These are phyloP conservation scores for Nannospalax galili DNA, from an alignment of 2,113 vertebrate species.

Conservation along the genomic window DNA sequence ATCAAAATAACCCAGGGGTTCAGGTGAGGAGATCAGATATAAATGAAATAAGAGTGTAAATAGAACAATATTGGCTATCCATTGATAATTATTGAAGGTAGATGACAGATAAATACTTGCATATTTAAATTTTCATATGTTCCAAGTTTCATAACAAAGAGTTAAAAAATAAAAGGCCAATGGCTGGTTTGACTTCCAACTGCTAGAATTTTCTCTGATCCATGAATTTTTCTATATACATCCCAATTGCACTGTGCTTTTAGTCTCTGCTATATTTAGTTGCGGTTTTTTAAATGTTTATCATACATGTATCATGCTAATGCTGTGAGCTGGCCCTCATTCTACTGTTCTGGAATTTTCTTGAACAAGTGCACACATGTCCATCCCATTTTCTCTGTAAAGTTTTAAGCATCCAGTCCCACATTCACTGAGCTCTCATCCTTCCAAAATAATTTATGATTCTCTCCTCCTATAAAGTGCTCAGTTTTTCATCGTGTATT, in stretches of 20 bases:
- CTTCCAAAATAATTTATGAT: not conserved
- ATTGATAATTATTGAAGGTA: not conserved
- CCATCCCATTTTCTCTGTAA: not conserved
- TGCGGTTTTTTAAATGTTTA: conserved; percentile 9
- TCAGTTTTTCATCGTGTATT: not conserved
- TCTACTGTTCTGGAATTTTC: conserved; percentile 9
- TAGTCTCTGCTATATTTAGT: not conserved
- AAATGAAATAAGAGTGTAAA: not conserved
- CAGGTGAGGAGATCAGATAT: not conserved
- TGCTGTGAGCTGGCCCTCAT: not conserved
- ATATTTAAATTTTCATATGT: conserved; percentile 18
- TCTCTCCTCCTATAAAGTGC: not conserved
- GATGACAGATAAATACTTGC: not conserved
- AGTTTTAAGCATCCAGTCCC: not conserved
- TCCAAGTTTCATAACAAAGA: conserved; percentile 35
- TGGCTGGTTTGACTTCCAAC: not conserved
- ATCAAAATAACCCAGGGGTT: conserved; percentile 19
- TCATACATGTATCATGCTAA: not conserved
- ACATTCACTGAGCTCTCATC: not conserved
- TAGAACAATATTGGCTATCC: not conserved
- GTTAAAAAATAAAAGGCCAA: not conserved
- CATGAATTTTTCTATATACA: not conserved
- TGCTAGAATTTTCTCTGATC: not conserved
- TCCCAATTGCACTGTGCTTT: not conserved
- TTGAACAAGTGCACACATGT: not conserved